Evolutionary conservation across 2,797 vertebrate genomes (phyloP), one percentile per base, ranked within the genome.

Genomic region (Meda fulgida): DNA sequence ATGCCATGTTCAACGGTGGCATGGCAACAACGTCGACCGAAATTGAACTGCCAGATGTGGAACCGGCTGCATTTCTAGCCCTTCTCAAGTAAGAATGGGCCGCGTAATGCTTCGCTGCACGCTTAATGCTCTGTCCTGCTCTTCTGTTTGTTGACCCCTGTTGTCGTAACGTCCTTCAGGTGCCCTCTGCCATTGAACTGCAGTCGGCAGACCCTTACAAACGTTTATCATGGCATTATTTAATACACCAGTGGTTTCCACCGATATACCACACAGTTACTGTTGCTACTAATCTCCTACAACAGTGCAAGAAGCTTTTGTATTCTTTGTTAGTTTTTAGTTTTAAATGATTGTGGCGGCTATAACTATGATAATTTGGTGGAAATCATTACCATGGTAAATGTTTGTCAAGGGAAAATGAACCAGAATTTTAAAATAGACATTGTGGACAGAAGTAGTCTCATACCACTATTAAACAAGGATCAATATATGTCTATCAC

Each of bases 1-100:
- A 97, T 78, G 96, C 96, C 1, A 97, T 97, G 96, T 97, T 97
- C 87, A 97, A 97, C 40, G 96, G 96, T 38, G 96, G 96, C 7
- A 97, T 97, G 96, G 96, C 96, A 86, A 97, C 96, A 66, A 97
- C 96, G 0, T 97, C 96, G 60, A 95, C 96, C 0, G 96, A 97
- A 93, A 97, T 97, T 1, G 96, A 97, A 90, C 93, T 97, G 87
- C 96, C 96, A 0, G 96, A 97, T 2, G 96, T 97, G 91, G 96
- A 97, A 88, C 96, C 96, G 0, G 96, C 96, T 10, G 96, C 96
- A 85, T 97, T 97, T 92, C 92, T 97, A 14, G 96, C 96, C 0
- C 92, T 97, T 86, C 95, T 97, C 71, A 97, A 97, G 96, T 97
- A 94, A 96, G 96, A 88, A 84, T 75, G 53, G 55, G n/a, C 73